Base-by-base conservation (phyloP, 2,113 vertebrate genomes). In the Tupaia tana region DNA sequence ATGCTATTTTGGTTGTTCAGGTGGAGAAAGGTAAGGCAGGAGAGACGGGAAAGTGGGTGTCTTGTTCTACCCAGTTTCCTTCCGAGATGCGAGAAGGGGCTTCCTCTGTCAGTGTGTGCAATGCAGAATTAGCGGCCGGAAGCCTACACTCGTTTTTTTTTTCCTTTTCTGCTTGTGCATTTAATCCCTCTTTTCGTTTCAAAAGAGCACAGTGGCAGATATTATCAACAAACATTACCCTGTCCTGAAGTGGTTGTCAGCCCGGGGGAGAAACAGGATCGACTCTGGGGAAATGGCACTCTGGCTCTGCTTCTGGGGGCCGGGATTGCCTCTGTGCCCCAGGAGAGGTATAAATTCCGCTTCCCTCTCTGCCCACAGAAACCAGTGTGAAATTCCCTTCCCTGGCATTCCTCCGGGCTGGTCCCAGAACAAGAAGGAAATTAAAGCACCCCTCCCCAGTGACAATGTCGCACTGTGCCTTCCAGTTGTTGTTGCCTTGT, bases 401-500 rank as follows among this genome's bases (percentile, higher is more conserved):
- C 69, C 59, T 52, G 0, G 70, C 27, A 1, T 20, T 56, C 77
- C 58, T 78, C 66, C 9, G 31, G 25, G 59, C 61, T 4, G 2
- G 61, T 16, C 66, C 86, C 43, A 0, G 15, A 6, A 43, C 61
- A 29, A 22, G 54, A 59, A 71, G 71, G 73, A 80, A 93, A 54
- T 9, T 0, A 31, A 77, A 73, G 27, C 61, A 14, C 75, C 22
- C n/a, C n/a, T 66, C 7, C 64, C 22, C 3, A 6, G 70, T 56
- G 24, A 8, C 5, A 0, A 8, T 0, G 20, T 27, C 34, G 34
- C 78, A n/a, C 34, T 18, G 29, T 7, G 12, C 59, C 27, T 86
- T 27, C 43, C 18, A n/a, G 92, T 10, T 66, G 66, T 66, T 0
- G 0, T 3, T 2, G n/a, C 54, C 78, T 20, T 0, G 0, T 2